Base-by-base conservation (phyloP, 2,113 vertebrate species). In the Gasterosteus aculeatus region DNA sequence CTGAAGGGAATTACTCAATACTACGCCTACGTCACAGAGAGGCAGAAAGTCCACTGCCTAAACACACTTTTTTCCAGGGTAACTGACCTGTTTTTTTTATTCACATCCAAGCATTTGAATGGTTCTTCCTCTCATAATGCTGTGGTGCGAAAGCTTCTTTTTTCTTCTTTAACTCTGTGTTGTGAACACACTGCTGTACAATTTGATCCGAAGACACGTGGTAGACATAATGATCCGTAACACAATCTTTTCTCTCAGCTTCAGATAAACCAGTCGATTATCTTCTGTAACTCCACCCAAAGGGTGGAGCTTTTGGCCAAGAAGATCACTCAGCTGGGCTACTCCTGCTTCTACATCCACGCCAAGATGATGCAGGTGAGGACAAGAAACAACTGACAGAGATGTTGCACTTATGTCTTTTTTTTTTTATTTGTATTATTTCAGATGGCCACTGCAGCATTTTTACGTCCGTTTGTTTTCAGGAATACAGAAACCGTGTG, bases 341-440 rank as follows among this genome's bases (percentile, higher is more conserved):
- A 95, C 87, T 95, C 94, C 75, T 95, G 94, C 75, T 95, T 95
- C 90, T 95, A 95, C 87, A 95, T 95, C 77, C 94, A 95, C 8
- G 94, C 94, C 42, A 95, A 94, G 87, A 95, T 95, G 94, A 95
- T 95, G 93, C 94, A 95, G 94, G 94, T 95, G 58, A 84, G 81
- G 41, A 59, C 6, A 18, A 39, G 5, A 6, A 7, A 46, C 26
- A 41, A 5, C 26, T 15, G 39, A 26, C 6, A 3, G 5, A n/a
- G 16, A 16, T 19, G 19, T 51, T 51, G 19, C 2, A n/a, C 14
- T 41, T 14, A 4, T 8, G 29, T 29, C 10, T 53, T 53, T 49
- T 57, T n/a, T 5, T 4, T 16, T 18, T 58, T 26, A 10, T 54
- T 7, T 10, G 8, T 10, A 11, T 60, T 19, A 19, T 59, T 35